These are phyloP conservation scores for Spodoptera litura DNA, from an alignment of 1,140 invertebrate species.

Conservation along the genomic window DNA sequence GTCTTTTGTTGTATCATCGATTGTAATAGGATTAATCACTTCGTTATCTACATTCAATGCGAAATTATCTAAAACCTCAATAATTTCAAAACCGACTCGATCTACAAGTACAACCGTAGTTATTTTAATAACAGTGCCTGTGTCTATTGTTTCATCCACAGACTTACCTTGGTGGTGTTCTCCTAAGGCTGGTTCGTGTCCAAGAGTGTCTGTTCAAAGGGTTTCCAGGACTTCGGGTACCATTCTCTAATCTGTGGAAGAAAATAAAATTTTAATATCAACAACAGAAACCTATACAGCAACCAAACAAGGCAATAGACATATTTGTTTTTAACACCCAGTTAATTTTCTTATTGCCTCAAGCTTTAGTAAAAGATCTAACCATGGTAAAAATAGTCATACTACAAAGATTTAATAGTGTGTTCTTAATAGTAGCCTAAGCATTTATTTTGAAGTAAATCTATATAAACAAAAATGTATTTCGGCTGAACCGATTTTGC, in stretches of 20 bases:
- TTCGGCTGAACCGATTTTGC: no score
- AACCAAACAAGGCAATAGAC: no score
- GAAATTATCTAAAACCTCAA: not conserved
- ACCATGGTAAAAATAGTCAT: no score
- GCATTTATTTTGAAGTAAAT: no score
- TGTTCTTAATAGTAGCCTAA: no score
- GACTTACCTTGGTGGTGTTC: slow-evolving; percentile 90
- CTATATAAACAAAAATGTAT: no score
- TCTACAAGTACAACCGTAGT: no score
- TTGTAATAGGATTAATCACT: not conserved
- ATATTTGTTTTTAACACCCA: not conserved
- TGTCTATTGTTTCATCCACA: no score
- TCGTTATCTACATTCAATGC: not conserved
- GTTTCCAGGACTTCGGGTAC: slow-evolving; percentile 83
- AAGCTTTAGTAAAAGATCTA: not conserved
- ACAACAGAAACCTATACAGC: no score
- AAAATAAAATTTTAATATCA: not conserved
- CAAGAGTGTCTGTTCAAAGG: slow-evolving; percentile 90
- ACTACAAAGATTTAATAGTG: no score
- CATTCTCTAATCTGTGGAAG: slow-evolving; percentile 76
- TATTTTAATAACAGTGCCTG: no score
- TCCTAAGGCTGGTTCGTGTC: slow-evolving; percentile 91
- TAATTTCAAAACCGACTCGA: not conserved
- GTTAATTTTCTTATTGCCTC: not conserved
- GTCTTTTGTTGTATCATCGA: no score